Percentiles rank a stretch among this genome's conserved stretches.
Conservation (phyloP, 2,113 vertebrate genomes). For the Paraplagusia blochii region DNA sequence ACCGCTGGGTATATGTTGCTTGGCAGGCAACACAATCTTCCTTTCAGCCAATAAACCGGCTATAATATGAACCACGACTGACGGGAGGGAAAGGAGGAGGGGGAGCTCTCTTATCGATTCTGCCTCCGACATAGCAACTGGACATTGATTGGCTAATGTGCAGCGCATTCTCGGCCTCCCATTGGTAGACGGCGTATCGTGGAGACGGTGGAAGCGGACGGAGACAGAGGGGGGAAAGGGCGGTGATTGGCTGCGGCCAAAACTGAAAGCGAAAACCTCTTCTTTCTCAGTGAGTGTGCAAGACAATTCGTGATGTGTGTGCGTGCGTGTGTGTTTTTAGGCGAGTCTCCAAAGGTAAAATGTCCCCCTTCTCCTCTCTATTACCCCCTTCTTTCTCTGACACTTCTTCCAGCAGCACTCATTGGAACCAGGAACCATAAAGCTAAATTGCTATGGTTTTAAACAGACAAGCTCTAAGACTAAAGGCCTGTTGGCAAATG, state of each 20-base stretch:
- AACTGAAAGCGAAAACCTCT: constrained; percentile 69
- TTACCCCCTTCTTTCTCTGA: neutral
- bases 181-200: constrained; percentile 55
- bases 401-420: constrained; percentile 22
- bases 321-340: constrained; percentile 61
- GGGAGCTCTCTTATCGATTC: constrained; percentile 64
- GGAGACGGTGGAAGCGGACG: constrained; percentile 56
- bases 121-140: constrained; percentile 74
- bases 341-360: constrained; percentile 71
- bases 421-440: constrained; percentile 54
- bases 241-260: constrained; percentile 59
- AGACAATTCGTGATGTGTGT: constrained; percentile 55
- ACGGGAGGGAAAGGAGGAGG: constrained; percentile 4
- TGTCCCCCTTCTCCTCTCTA: constrained; percentile 24
- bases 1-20: constrained; percentile 37
- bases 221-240: constrained; percentile 65
- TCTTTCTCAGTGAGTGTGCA: constrained; percentile 55
- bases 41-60: constrained; percentile 57
- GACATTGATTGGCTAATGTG: constrained; percentile 53
- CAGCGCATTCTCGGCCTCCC: constrained; percentile 7
- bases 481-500: constrained; percentile 16
- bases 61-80: constrained; percentile 57
- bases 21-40: constrained; percentile 56
- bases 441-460: constrained; percentile 43
- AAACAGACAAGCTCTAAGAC: constrained; percentile 21